Conservation (phyloP, 2,888 invertebrate genomes). For the Aphodius sticticus region DNA sequence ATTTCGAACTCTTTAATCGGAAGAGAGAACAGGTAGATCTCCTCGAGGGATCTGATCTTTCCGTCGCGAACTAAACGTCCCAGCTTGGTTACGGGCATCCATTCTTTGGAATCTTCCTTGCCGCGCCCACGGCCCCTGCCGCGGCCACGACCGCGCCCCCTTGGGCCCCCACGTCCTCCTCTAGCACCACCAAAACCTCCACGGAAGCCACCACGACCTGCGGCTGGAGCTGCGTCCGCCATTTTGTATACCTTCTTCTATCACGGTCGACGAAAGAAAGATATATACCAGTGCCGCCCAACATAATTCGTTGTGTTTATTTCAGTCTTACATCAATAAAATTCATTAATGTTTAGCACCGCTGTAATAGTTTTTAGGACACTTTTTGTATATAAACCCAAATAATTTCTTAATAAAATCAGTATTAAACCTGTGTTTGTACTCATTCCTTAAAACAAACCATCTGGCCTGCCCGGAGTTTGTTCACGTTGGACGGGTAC, state of each 20-base stretch:
- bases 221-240: constrained; percentile 99
- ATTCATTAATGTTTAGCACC: no score
- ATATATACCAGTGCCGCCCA: no score
- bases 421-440: no score
- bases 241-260: constrained; percentile 63
- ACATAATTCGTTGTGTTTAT: no score
- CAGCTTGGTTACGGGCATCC: constrained; percentile 98
- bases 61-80: constrained; percentile 96
- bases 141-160: constrained; percentile 82
- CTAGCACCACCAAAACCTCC: constrained; percentile 82
- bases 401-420: no score
- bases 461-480: no score
- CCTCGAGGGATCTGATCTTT: constrained; percentile 94
- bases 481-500: no score
- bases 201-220: constrained; percentile 89
- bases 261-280: constrained; percentile 47
- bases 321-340: no score
- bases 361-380: no score
- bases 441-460: no score
- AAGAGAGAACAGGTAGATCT: constrained; percentile 97
- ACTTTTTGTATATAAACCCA: no score
- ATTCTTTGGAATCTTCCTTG: constrained; percentile 97
- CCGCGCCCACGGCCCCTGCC: constrained; percentile 87
- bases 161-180: constrained; percentile 73
- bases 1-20: constrained; percentile 99